These are phyloP conservation scores for Euthynnus affinis DNA, from an alignment of 2,797 vertebrate species.

Conservation along the genomic window DNA sequence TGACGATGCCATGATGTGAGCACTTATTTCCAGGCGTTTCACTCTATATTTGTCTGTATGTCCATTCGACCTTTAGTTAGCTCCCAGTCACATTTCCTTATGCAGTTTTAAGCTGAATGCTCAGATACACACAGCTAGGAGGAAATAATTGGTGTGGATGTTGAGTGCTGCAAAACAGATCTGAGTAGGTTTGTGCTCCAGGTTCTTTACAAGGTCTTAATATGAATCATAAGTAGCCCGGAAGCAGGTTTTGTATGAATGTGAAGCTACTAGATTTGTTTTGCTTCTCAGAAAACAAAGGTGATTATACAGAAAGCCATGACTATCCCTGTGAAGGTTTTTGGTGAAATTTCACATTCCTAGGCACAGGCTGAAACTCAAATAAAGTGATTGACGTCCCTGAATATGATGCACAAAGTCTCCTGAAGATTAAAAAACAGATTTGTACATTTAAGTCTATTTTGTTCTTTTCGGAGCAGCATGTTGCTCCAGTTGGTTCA, in stretches of 20 bases:
- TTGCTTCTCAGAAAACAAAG: background rate
- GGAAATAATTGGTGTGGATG: slow-evolving; percentile 14
- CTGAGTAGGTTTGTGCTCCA: background rate
- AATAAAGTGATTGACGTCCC: background rate
- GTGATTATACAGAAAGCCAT: background rate
- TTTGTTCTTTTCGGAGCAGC: background rate
- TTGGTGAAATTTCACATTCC: background rate
- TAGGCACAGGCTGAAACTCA: background rate
- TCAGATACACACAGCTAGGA: background rate
- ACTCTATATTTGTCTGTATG: background rate
- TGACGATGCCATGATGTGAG: background rate
- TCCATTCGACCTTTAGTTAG: background rate
- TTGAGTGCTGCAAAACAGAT: background rate
- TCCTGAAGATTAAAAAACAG: background rate
- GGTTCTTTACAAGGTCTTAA: background rate
- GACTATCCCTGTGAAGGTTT: background rate
- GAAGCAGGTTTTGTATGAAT: background rate
- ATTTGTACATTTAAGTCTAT: background rate
- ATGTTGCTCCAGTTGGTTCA: background rate
- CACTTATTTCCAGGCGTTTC: background rate
- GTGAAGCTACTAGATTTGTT: background rate
- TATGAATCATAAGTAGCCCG: background rate
- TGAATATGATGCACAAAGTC: background rate
- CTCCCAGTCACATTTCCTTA: background rate
- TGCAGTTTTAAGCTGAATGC: background rate